Base-by-base conservation (phyloP, 2,113 vertebrate species). In the Ellobius talpinus region DNA sequence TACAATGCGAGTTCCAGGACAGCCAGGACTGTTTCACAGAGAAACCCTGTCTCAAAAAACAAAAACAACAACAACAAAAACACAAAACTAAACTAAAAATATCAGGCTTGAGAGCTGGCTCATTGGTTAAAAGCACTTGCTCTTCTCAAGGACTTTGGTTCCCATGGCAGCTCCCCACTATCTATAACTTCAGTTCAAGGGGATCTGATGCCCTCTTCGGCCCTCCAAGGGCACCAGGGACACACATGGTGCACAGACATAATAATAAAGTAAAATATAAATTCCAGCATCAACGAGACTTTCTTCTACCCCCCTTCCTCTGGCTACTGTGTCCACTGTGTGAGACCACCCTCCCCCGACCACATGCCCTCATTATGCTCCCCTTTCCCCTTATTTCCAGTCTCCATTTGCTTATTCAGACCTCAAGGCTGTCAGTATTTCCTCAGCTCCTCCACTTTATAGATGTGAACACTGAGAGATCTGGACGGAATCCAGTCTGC, bases 391-490 rank as follows among this genome's bases (percentile, higher is more conserved):
- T 90, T 55, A 39, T 76, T 96, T 61, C 19, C 11, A 77, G 10
- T 61, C 42, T n/a, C 45, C 8, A 50, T 72, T 77, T 58, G 21
- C 36, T 82, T 65, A 55, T 65, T 95, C 47, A 86, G 74, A 90
- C 85, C 90, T n/a, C 26, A 82, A 82, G 42, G 14, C 42, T 94
- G 24, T 50, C 45, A 26, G 74, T 39, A 74, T 58, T 84, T 93
- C n/a, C 47, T 65, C 50, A 93, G 14, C 17, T 79, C 65, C 29
- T 10, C 87, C 33, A 76, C 77, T 78, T 89, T 72, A 90, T 65
- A 92, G 90, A 85, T 76, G 55, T 76, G 66, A 36, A 90, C 42
- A 72, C 52, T 55, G 81, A 96, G 81, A 33, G 72, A 78, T 45
- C 13, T 66, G 68, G 16, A 61, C n/a, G 76, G 89, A 82, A 78